Evolutionary conservation across 2,113 vertebrate genomes (phyloP).

Genomic region (Helogale parvula): DNA sequence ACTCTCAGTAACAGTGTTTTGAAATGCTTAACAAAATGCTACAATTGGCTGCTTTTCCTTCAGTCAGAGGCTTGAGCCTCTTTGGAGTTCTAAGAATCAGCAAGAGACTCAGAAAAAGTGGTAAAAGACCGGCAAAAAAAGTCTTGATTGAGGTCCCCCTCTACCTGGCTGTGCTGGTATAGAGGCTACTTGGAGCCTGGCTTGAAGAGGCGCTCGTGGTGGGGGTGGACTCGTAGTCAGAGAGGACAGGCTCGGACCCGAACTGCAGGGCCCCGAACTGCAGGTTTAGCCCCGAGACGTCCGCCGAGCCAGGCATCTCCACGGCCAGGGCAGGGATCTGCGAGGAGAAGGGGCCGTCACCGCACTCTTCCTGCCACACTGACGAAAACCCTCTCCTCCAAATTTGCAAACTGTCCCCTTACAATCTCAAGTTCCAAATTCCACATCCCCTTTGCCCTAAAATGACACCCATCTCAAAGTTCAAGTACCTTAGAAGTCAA

Average conservation of each 20-base stretch:
- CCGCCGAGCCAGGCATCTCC: slow-evolving; percentile 97
- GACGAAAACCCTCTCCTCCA: neutral
- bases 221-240: slow-evolving; percentile 93
- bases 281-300: slow-evolving; percentile 96
- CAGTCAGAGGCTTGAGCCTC: neutral
- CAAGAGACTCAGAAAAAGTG: neutral
- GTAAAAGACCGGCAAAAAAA: neutral
- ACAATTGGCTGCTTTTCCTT: neutral
- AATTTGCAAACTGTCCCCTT: neutral
- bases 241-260: slow-evolving; percentile 96
- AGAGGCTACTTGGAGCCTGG: slow-evolving; percentile 93
- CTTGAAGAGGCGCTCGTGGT: slow-evolving; percentile 86
- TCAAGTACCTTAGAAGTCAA: slow-evolving; percentile 93
- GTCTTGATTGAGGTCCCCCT: neutral
- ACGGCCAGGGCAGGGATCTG: slow-evolving; percentile 97
- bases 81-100: slow-evolving; percentile 28
- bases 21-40: slow-evolving; percentile 23
- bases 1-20: neutral
- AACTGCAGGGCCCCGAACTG: slow-evolving; percentile 98
- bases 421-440: neutral
- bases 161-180: slow-evolving; percentile 94
- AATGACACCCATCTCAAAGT: neutral
- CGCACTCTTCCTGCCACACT: neutral
- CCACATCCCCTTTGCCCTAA: neutral
- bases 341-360: neutral